phyloP scores from a whole-genome alignment of 2,113 vertebrate genomes.

The Prionailurus viverrinus region DNA sequence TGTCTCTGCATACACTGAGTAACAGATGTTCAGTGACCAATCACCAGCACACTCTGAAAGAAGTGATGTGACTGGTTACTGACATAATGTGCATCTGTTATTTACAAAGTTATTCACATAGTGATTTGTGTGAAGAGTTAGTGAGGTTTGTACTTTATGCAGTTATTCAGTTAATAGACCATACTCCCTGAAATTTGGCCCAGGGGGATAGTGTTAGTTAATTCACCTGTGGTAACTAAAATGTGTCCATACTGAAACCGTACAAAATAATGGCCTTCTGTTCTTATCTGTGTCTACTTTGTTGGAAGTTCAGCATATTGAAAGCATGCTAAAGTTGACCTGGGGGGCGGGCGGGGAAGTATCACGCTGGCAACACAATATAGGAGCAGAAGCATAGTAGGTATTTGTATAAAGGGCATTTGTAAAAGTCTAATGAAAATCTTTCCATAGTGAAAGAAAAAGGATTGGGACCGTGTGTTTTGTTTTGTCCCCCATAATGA shows the following conservation, averaged over 20 bases:
- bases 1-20: not conserved
- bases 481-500: not conserved
- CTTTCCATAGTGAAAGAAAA: not conserved
- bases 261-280: not conserved
- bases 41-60: not conserved
- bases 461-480: not conserved
- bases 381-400: not conserved
- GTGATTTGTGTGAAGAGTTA: not conserved
- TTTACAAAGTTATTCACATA: not conserved
- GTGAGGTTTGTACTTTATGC: not conserved
- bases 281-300: not conserved
- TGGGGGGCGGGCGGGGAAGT: too few relatives aligned
- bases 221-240: not conserved
- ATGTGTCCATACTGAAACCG: not conserved
- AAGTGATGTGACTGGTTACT: not conserved
- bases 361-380: not conserved
- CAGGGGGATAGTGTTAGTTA: not conserved
- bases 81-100: not conserved
- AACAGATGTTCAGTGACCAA: not conserved
- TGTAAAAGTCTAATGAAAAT: slow-evolving; percentile 46
- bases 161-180: not conserved
- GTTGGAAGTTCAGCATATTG: not conserved
- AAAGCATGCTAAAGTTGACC: not conserved
- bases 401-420: not conserved
- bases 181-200: not conserved